These are phyloP conservation scores for Lycocorax pyrrhopterus DNA, from an alignment of 2,113 vertebrate species.

Conservation along the genomic window DNA sequence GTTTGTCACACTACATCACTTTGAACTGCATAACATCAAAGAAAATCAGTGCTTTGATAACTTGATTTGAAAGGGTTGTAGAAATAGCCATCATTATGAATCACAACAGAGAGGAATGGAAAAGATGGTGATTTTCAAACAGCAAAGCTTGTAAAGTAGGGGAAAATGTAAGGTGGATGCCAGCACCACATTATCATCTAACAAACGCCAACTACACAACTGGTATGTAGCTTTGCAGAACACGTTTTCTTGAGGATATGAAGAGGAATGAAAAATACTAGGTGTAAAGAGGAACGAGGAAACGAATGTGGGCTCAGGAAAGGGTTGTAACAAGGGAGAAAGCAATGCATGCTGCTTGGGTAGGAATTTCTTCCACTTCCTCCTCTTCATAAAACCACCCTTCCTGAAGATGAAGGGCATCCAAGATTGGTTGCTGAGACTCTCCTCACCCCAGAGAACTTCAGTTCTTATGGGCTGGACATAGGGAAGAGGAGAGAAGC, in stretches of 20 bases:
- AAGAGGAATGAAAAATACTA: not conserved
- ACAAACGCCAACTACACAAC: not conserved
- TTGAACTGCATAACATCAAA: slow-evolving; percentile 72
- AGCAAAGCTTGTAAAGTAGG: not conserved
- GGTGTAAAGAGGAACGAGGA: not conserved
- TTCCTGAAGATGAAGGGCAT: not conserved
- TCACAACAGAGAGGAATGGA: slow-evolving; percentile 39
- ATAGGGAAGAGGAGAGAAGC: not conserved
- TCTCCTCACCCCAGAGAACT: not conserved
- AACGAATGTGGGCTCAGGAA: not conserved
- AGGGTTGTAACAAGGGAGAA: not conserved
- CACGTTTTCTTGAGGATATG: not conserved
- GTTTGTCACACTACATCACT: slow-evolving; percentile 56
- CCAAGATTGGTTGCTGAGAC: not conserved
- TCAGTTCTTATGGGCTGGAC: not conserved
- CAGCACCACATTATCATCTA: not conserved
- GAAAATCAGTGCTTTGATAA: slow-evolving; percentile 68
- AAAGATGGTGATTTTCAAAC: slow-evolving; percentile 29
- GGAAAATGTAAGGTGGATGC: not conserved
- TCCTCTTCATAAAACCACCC: not conserved
- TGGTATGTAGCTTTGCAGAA: not conserved
- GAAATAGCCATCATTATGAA: slow-evolving; percentile 66
- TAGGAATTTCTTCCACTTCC: not conserved
- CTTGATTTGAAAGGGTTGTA: slow-evolving; percentile 63
- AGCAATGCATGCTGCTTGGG: not conserved